phyloP scores from a whole-genome alignment of 2,888 invertebrate species.

The Troides helena region DNA sequence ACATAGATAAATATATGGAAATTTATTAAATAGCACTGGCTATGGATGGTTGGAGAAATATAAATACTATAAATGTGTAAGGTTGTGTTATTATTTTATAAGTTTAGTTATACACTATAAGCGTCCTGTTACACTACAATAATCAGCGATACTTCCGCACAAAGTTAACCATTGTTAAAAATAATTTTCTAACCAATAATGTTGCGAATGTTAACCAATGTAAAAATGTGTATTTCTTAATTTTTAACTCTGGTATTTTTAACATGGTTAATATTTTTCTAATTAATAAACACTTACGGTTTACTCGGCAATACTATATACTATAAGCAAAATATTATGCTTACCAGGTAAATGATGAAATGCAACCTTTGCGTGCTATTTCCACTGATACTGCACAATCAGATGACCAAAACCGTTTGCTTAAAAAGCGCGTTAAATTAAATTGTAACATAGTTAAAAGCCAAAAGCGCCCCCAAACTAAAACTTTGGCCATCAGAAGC shows the following conservation, averaged over 20 bases:
- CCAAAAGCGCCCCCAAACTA: constrained; percentile 30
- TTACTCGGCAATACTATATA: constrained; percentile 1
- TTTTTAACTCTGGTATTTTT: not conserved
- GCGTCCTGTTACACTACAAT: not conserved
- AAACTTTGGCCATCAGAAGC: constrained; percentile 56
- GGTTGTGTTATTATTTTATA: not conserved
- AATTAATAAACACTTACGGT: constrained; percentile 1
- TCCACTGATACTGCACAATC: constrained; percentile 9
- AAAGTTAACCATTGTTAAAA: constrained; percentile 12
- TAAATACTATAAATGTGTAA: no score
- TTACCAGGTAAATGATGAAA: constrained; percentile 23
- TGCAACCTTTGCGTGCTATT: constrained; percentile 8
- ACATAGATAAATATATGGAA: not conserved
- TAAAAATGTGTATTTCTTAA: not conserved
- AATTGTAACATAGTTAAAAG: constrained; percentile 21
- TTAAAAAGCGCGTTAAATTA: constrained; percentile 25
- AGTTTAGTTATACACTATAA: not conserved
- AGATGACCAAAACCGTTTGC: constrained; percentile 25
- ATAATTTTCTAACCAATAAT: not conserved
- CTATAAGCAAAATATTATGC: constrained; percentile 21
- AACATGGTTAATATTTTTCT: constrained; percentile 4
- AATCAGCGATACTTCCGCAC: not conserved
- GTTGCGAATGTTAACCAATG: not conserved
- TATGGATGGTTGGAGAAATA: not conserved
- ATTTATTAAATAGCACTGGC: not conserved